Percentiles rank a stretch among this genome's conserved stretches.
phyloP scores from a whole-genome alignment of 2,797 vertebrate genomes.

The Agapornis canus region DNA sequence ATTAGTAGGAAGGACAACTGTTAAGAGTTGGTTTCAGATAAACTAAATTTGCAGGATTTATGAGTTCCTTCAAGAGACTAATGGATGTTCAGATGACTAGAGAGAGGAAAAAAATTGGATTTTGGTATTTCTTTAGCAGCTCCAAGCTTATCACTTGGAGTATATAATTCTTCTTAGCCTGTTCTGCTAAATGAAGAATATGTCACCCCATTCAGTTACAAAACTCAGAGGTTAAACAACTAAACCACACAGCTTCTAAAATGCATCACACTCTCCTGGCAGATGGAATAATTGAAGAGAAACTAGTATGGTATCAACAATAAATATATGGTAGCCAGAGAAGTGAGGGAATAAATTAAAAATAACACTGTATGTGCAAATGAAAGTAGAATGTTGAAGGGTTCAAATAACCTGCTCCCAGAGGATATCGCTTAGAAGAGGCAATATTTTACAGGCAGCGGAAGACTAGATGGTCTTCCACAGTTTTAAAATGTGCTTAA shows the following conservation, averaged over 20 bases:
- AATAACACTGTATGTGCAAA: not conserved
- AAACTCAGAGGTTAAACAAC: constrained; percentile 60
- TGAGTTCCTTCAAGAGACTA: constrained; percentile 56
- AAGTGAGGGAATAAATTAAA: constrained; percentile 45
- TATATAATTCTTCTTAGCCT: constrained; percentile 51
- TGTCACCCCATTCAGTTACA: constrained; percentile 28
- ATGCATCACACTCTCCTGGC: not conserved
- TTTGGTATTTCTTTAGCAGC: constrained; percentile 61
- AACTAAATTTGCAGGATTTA: constrained; percentile 69
- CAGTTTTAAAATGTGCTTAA: constrained; percentile 31
- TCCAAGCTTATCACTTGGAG: constrained; percentile 57
- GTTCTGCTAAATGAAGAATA: constrained; percentile 41
- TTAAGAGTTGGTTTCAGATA: constrained; percentile 56
- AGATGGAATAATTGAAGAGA: constrained; percentile 61
- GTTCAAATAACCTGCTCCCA: constrained; percentile 21
- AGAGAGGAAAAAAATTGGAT: constrained; percentile 54
- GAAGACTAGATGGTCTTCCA: not conserved
- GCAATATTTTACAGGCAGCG: not conserved
- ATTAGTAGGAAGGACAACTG: constrained; percentile 60
- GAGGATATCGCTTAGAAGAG: not conserved
- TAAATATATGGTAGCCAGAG: constrained; percentile 22
- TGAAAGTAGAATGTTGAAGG: not conserved
- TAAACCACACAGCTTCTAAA: constrained; percentile 25
- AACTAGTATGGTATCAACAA: not conserved
- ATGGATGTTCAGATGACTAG: constrained; percentile 50